Evolutionary conservation across 2,797 vertebrate species (phyloP).

Genomic region (Spondyliosoma cantharus): DNA sequence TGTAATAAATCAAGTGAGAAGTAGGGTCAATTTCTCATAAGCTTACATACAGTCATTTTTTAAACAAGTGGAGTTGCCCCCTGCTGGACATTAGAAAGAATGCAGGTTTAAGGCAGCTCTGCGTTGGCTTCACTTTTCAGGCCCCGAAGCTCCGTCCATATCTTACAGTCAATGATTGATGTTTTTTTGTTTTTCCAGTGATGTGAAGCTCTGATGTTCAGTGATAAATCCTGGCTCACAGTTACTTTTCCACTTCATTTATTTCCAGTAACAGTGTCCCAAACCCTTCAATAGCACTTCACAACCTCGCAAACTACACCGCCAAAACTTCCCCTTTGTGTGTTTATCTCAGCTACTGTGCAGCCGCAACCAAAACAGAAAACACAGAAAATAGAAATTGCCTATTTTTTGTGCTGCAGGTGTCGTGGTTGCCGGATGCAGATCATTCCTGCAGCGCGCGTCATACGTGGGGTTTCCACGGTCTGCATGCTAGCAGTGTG

Average conservation of each 20-base stretch:
- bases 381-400: conserved; percentile 8
- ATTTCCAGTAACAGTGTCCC: not conserved
- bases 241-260: not conserved
- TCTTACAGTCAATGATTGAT: too few species aligned
- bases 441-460: conserved; percentile 70
- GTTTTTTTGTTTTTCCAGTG: too few species aligned
- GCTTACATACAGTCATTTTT: too few species aligned
- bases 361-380: conserved; percentile 1
- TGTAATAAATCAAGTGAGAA: too few species aligned
- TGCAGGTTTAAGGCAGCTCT: too few species aligned
- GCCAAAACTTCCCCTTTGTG: not conserved
- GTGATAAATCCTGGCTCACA: too few species aligned
- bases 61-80: too few species aligned
- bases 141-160: too few species aligned
- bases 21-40: too few species aligned
- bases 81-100: too few species aligned
- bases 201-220: too few species aligned
- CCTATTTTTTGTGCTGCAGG: conserved; percentile 56
- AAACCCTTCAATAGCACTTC: not conserved
- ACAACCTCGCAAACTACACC: not conserved
- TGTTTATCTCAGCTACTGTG: not conserved
- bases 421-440: conserved; percentile 57
- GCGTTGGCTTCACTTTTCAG: too few species aligned
- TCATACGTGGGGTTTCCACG: conserved; percentile 66
- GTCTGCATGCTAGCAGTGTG: conserved; percentile 42